Evolutionary conservation across 53 echinoderm and acorn worm species (phyloP), one percentile per base, ranked within the genome.

Genomic region (Glandiceps talaboti): DNA sequence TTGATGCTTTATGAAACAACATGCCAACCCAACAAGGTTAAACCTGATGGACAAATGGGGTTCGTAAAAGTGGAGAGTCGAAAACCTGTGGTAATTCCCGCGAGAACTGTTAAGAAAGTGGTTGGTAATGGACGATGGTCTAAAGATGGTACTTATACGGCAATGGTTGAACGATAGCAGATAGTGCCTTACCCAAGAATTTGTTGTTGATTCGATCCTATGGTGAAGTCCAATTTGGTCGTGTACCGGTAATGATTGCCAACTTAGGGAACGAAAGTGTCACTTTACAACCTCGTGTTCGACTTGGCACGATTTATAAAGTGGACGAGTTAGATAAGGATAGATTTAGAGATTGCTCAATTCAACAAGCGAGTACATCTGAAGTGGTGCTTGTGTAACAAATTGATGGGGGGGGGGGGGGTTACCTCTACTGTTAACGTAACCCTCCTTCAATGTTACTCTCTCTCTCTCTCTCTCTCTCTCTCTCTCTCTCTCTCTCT

Each of bases 1-100:
- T 73, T 87, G 77, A 76, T 80, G 25, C 29, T 83, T 1, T 87
- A 87, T 29, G 80, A 87, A 14, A 25, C 73, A 1, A 76, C 30
- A 6, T n/a, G n/a, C n/a, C 1, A 31, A 30, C 30, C 73, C 28
- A 20, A 83, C 28, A 28, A 30, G 27, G 31, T 20, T 20, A 45
- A 78, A 28, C 31, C 32, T 10, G 1, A 64, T 31, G 74, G 14
- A 26, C 14, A 33, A 28, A 28, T 45, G 6, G 64, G 64, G 20
- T 45, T 12, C 20, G 64, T 45, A 12, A 45, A 45, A 20, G 64
- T 45, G 64, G 64, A 6, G 6, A 45, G 64, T 12, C 64, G 64
- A 12, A 6, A 20, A 45, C 64, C 64, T 45, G 64, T 45, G 64
- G 20, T 45, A 45, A 20, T 45, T 45, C 64, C 64, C 20, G 64